These are phyloP conservation scores for Helarctos malayanus DNA, from an alignment of 2,797 vertebrate species.

Conservation along the genomic window DNA sequence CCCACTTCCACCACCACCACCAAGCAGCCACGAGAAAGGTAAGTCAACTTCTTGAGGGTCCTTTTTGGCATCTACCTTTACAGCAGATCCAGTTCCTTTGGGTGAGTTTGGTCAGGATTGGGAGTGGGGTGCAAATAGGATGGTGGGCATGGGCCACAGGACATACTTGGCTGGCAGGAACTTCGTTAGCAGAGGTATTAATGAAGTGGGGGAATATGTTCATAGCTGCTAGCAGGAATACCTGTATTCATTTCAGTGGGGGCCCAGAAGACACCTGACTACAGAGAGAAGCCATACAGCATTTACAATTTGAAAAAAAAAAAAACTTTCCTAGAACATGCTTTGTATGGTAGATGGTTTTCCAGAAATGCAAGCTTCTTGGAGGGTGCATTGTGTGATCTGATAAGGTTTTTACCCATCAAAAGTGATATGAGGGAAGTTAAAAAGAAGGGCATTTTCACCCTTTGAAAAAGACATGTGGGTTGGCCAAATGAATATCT, in stretches of 20 bases:
- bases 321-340: neutral
- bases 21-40: conserved; percentile 93
- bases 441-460: neutral
- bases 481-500: conserved; percentile 3
- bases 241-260: neutral
- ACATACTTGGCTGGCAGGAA: neutral
- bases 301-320: conserved; percentile 38
- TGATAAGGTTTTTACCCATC: conserved; percentile 4
- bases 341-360: neutral
- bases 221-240: neutral
- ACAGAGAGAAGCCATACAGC: neutral
- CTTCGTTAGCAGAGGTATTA: neutral
- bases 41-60: conserved; percentile 65
- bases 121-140: neutral
- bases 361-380: conserved; percentile 40
- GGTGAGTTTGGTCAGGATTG: neutral
- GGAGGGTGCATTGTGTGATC: neutral
- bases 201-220: neutral
- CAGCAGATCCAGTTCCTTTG: neutral
- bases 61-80: neutral
- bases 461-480: conserved; percentile 27
- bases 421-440: conserved; percentile 26
- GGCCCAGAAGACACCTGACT: neutral
- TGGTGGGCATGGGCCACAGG: neutral
- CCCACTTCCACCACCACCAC: conserved; percentile 81